A percentile compares a stretch with the other conserved stretches of the same genome.
Conservation (phyloP, 2,797 vertebrate species). For the Carapus acus region DNA sequence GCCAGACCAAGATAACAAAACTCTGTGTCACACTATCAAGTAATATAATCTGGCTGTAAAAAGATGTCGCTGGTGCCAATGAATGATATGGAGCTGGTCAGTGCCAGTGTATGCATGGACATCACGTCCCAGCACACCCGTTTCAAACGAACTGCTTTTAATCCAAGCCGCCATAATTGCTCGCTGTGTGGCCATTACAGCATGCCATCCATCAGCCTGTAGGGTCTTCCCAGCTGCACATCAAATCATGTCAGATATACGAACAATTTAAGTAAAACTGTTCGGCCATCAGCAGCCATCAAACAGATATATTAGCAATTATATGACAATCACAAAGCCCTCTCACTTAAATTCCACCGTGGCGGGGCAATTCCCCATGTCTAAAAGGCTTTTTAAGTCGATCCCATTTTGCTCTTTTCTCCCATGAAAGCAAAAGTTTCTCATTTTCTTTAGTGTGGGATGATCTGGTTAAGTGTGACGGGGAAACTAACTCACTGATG, state of each 20-base stretch:
- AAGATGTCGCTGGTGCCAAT: no score
- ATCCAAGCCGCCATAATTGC: no score
- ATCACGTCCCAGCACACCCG: no score
- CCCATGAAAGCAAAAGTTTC: conserved; percentile 58
- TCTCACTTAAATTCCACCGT: conserved; percentile 39
- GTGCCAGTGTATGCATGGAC: no score
- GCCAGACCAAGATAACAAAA: no score
- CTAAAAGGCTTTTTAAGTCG: conserved; percentile 63
- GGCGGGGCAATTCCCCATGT: conserved; percentile 37
- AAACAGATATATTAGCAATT: conserved; percentile 47
- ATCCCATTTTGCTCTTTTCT: conserved; percentile 55
- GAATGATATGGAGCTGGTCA: no score
- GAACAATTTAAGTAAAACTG: conserved; percentile 34
- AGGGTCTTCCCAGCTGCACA: background rate
- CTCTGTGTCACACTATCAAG: no score
- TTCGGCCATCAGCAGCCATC: conserved; percentile 13
- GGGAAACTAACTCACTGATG: conserved; percentile 43
- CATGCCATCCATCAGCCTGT: conserved; percentile 20
- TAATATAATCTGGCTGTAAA: no score
- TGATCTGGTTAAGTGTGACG: conserved; percentile 68
- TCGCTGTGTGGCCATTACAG: conserved; percentile 11
- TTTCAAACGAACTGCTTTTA: background rate
- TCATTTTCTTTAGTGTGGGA: conserved; percentile 65
- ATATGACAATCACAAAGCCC: conserved; percentile 40
- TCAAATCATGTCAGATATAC: conserved; percentile 33